A percentile compares a stretch with the other conserved stretches of the same genome.
Conservation (phyloP, 2,797 vertebrate species). For the Lagothrix lagotricha region DNA sequence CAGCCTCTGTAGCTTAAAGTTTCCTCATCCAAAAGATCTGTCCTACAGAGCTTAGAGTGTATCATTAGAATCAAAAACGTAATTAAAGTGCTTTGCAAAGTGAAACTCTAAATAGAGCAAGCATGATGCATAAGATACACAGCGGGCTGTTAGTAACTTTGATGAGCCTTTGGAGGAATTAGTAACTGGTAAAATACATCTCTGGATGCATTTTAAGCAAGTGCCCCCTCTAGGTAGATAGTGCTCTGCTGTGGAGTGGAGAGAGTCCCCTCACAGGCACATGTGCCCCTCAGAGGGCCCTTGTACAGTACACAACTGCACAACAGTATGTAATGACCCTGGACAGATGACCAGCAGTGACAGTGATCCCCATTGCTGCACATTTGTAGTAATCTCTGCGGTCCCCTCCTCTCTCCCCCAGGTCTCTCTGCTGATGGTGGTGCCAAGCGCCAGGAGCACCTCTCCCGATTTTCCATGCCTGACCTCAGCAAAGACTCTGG, state of each 20-base stretch:
- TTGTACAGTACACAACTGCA: not conserved
- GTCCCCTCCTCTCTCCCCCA: constrained; percentile 71
- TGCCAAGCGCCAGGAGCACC: constrained; percentile 94
- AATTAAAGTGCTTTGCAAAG: not conserved
- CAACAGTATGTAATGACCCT: accelerated
- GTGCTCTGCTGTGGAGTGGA: not conserved
- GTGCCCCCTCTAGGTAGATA: not conserved
- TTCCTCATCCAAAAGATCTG: not conserved
- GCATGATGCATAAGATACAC: not conserved
- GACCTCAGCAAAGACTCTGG: constrained; percentile 99
- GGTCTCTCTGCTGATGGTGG: constrained; percentile 93
- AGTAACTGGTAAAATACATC: not conserved
- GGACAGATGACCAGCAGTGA: not conserved
- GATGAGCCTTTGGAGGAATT: not conserved
- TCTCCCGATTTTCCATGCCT: constrained; percentile 98
- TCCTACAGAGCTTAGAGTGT: not conserved
- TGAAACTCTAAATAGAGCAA: not conserved
- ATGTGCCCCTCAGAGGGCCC: not conserved
- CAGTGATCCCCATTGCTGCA: not conserved
- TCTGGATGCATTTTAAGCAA: not conserved
- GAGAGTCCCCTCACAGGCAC: not conserved
- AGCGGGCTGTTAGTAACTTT: not conserved
- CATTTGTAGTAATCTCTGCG: not conserved
- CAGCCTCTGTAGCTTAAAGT: not conserved
- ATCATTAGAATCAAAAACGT: not conserved